Evolutionary conservation across 2,888 invertebrate genomes (phyloP), one percentile per base, ranked within the genome.

Genomic region (Euplagia quadripunctaria): DNA sequence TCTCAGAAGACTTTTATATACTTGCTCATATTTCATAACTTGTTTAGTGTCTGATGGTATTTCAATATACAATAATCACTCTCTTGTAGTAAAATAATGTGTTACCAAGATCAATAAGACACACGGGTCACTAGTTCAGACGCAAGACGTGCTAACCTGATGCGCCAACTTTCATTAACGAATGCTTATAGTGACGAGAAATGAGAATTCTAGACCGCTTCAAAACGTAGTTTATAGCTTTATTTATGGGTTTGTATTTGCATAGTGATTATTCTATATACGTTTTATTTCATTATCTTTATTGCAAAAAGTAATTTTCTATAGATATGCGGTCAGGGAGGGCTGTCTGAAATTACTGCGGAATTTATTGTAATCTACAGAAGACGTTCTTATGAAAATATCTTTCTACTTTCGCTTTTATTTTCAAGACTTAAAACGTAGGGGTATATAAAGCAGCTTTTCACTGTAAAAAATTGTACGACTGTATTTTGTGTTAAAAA

Each of bases 81-180:
- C 4, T 20, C 1, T 20, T 20, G 4, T 58, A 20, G n/a, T n/a
- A 16, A 61, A 51, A 7, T 20, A 55, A 65, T n/a, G 52, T 71
- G 31, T n/a, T 71, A 42, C 55, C 64, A 55, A 42, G 55, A 41
- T 71, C 46, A 66, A 43, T 51, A 67, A 61, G 61, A 42, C 41
- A 70, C 67, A 68, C 74, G 66, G 82, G 84, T 82, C 76, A 76
- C 46, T 73, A 64, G 69, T 68, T 74, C 70, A 81, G 14, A 20
- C 8, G 16, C 20, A n/a, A 68, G 63, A 63, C 73, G 20, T 17
- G 43, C 20, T 67, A 79, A 81, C 82, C 82, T 69, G 76, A 71
- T 43, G 71, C 64, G 52, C 31, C 52, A 49, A 65, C 42, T 79
- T 81, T 72, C 73, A 79, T 81, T 72, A 79, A 73, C 71, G n/a